Conservation (phyloP, 2,888 invertebrate genomes). For the Cryptus viduatorius region DNA sequence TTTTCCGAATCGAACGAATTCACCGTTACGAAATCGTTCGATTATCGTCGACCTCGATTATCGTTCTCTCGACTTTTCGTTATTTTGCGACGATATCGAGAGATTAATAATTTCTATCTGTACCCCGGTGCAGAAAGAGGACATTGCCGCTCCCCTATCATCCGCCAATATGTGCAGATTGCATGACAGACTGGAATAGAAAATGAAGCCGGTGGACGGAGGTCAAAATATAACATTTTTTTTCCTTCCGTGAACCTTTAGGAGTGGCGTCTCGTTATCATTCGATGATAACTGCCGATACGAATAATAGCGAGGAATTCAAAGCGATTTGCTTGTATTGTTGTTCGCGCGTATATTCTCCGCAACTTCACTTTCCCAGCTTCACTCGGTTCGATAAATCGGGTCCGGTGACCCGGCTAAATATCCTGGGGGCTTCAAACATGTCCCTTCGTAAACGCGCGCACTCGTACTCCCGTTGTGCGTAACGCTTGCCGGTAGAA, state of each 20-base stretch:
- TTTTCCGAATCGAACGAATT: constrained; percentile 11
- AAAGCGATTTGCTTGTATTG: neutral
- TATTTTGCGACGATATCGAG: constrained; percentile 35
- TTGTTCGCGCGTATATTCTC: too few species aligned
- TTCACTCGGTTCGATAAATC: neutral
- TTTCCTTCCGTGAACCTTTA: constrained; percentile 12
- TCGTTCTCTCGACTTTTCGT: constrained; percentile 26
- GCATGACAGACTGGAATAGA: constrained; percentile 11
- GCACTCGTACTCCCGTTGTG: neutral
- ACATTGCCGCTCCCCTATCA: neutral
- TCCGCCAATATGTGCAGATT: neutral
- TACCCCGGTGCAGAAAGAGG: neutral
- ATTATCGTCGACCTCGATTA: constrained; percentile 25
- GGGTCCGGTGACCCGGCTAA: constrained; percentile 18
- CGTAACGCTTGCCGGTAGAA: neutral
- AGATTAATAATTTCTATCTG: constrained; percentile 49
- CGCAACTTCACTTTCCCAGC: neutral
- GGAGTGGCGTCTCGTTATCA: constrained; percentile 6
- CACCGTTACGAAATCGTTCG: constrained; percentile 33
- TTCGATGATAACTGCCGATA: constrained; percentile 34
- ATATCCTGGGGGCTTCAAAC: constrained; percentile 16
- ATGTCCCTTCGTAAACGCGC: neutral
- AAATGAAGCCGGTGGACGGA: constrained; percentile 12
- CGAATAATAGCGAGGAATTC: constrained; percentile 43
- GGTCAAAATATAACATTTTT: constrained; percentile 42